Conservation (phyloP, 2,888 invertebrate genomes). For the Asteroscopus sphinx region DNA sequence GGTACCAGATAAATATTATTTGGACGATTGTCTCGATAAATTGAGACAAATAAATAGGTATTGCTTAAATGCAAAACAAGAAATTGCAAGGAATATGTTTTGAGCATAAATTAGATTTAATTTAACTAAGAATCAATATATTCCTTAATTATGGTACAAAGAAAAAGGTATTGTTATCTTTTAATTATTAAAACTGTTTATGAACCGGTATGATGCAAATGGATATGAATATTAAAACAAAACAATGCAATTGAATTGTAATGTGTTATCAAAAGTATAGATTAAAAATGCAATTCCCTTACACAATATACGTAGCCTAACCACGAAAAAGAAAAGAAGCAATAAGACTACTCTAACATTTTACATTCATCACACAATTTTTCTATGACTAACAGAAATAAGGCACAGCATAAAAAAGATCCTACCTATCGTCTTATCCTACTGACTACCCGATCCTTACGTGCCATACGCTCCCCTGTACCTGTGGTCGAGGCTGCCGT, state of each 20-base stretch:
- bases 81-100: slow-evolving; percentile 1
- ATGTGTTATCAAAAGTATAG: too few species aligned
- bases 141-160: too few species aligned
- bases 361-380: background rate
- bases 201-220: too few species aligned
- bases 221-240: too few species aligned
- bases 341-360: background rate
- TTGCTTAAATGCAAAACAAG: slow-evolving; percentile 21
- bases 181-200: too few species aligned
- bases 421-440: slow-evolving; percentile 11
- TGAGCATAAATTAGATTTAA: background rate
- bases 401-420: slow-evolving; percentile 4
- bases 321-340: background rate
- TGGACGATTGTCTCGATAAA: background rate
- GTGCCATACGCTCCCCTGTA: slow-evolving; percentile 77
- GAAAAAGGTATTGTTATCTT: too few species aligned
- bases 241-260: too few species aligned
- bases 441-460: slow-evolving; percentile 38
- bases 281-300: background rate
- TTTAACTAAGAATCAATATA: too few species aligned
- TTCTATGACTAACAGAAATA: background rate
- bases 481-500: slow-evolving; percentile 83
- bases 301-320: background rate
- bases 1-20: slow-evolving; percentile 4
- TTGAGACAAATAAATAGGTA: slow-evolving; percentile 32